A percentile compares a stretch with the other conserved stretches of the same genome.
phyloP scores from a whole-genome alignment of 1,140 invertebrate species.

The Ephestia elutella region DNA sequence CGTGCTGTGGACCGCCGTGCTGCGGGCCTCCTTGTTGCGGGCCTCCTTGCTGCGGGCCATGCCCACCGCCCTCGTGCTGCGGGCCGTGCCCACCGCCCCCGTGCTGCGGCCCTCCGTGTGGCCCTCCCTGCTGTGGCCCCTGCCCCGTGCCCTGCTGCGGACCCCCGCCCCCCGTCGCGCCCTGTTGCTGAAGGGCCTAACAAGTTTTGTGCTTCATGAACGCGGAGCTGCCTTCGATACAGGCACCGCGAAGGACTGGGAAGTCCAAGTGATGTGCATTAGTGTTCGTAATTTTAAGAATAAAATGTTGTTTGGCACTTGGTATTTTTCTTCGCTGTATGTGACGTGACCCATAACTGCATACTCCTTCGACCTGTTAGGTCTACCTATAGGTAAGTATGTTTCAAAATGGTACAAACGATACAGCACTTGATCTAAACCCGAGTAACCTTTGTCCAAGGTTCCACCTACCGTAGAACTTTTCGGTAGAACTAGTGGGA shows the following conservation, averaged over 20 bases:
- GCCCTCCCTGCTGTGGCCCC: conserved; percentile 6
- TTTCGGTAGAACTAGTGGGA: too few species aligned
- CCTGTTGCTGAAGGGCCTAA: conserved; percentile 3
- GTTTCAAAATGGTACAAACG: too few species aligned
- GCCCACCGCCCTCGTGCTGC: conserved; percentile 7
- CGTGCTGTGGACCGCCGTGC: too few species aligned
- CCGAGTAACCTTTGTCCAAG: too few species aligned
- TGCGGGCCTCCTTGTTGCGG: conserved; percentile 7
- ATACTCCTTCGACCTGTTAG: too few species aligned
- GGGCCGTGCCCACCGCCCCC: conserved; percentile 11
- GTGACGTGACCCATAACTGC: too few species aligned
- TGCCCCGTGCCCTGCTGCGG: conserved; percentile 4
- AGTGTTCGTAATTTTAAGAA: conserved; percentile 13
- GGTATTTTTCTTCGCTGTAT: too few species aligned
- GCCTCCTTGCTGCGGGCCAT: conserved; percentile 7
- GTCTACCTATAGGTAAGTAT: too few species aligned
- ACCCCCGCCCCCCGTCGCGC: conserved; percentile 6
- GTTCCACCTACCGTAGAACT: too few species aligned
- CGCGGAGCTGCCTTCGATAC: not conserved
- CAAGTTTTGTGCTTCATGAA: not conserved
- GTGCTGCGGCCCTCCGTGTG: conserved; percentile 11
- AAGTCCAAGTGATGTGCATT: conserved; percentile 6
- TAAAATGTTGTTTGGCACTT: conserved; percentile 13
- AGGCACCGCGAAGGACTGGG: not conserved
- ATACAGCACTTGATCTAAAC: too few species aligned